Conservation (phyloP, 2,113 vertebrate species). For the Toxotes jaculatrix region DNA sequence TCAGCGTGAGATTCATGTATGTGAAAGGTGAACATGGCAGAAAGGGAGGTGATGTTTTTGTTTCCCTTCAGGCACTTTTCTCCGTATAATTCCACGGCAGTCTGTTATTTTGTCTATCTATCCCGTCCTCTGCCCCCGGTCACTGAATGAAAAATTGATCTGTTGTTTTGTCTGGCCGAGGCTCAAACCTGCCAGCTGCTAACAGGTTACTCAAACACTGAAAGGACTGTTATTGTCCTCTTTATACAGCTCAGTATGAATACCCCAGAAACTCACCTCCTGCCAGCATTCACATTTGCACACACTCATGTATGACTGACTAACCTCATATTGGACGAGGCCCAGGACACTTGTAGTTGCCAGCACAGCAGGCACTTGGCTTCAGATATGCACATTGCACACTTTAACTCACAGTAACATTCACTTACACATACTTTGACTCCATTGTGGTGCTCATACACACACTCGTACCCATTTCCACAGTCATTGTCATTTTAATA, state of each 20-base stretch:
- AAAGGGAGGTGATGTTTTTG: conserved; percentile 40
- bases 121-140: conserved; percentile 50
- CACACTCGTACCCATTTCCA: conserved; percentile 7
- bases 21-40: conserved; percentile 21
- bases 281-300: conserved; percentile 49
- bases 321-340: conserved; percentile 21
- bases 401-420: conserved; percentile 26
- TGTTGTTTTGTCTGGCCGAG: conserved; percentile 70
- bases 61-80: conserved; percentile 35
- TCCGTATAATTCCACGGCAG: conserved; percentile 2
- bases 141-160: conserved; percentile 66
- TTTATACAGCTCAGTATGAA: conserved; percentile 45
- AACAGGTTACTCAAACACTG: conserved; percentile 69
- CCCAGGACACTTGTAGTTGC: conserved; percentile 35
- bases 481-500: conserved; percentile 5
- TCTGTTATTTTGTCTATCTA: conserved; percentile 53
- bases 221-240: conserved; percentile 63
- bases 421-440: conserved; percentile 23
- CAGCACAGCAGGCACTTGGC: conserved; percentile 32
- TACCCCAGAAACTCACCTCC: conserved; percentile 45
- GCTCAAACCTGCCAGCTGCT: conserved; percentile 63
- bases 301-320: conserved; percentile 31
- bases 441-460: conserved; percentile 1
- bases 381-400: conserved; percentile 30
- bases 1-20: not conserved